A percentile compares a stretch with the other conserved stretches of the same genome.
Conservation (phyloP, 1,140 invertebrate genomes). For the Cydia splendana region DNA sequence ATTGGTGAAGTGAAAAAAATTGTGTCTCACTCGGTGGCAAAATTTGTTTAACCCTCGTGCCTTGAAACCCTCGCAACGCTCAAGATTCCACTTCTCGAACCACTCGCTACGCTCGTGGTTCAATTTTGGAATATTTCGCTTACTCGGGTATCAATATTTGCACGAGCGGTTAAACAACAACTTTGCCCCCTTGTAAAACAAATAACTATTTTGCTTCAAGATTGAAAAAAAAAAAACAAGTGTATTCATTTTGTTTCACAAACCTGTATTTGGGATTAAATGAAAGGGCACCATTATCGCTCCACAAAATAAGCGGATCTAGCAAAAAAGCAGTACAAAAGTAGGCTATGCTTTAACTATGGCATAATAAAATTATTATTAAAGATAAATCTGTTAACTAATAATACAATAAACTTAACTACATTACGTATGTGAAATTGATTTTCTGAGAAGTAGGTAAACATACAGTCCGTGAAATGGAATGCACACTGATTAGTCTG, state of each 20-base stretch:
- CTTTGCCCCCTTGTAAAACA: no score
- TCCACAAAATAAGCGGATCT: not conserved
- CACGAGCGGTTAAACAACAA: no score
- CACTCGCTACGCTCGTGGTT: no score
- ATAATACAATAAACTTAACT: conserved; percentile 8
- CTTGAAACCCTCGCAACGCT: no score
- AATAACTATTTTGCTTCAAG: no score
- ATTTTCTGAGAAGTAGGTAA: not conserved
- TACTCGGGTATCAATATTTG: no score
- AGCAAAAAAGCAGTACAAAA: conserved; percentile 1
- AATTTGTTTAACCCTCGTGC: no score
- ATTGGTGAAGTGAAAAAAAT: no score
- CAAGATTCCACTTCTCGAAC: no score
- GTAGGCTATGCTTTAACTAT: not conserved
- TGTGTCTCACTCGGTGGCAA: no score
- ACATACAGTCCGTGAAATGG: not conserved
- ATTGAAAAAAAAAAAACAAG: not conserved
- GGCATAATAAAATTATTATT: conserved; percentile 1
- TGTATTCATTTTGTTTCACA: conserved; percentile 6
- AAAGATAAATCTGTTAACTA: conserved; percentile 12
- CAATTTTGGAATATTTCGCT: no score
- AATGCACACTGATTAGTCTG: no score
- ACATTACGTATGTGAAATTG: conserved; percentile 12
- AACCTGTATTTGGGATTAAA: conserved; percentile 17
- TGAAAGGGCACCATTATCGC: not conserved